Evolutionary conservation across 2,797 vertebrate species (phyloP), one percentile per base, ranked within the genome.

Genomic region (Crenichthys baileyi): DNA sequence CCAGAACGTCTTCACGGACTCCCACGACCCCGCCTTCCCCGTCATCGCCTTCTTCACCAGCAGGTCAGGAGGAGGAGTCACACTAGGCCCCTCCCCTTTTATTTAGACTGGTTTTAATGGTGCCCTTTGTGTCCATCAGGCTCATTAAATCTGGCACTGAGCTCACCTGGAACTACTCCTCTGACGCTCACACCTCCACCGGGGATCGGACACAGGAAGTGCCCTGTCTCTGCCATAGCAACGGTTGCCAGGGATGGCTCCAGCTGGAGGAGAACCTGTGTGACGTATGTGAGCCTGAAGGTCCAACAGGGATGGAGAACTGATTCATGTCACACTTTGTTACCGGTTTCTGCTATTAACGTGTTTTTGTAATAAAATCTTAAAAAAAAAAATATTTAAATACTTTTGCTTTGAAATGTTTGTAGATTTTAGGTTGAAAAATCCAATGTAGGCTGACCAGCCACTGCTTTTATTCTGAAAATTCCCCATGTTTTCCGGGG

Each of bases 1-100:
- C 55, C 98, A 99, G 93, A 97, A 96, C 2, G 96, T 99, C 71
- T 99, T 98, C 95, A 96, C 96, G 2, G 98, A 99, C 93, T 97
- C 96, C 31, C 98, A 98, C 50, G 94, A 97, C 90, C 96, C 94
- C 29, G 95, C 90, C 75, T 98, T 97, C 86, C 98, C 98, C 0
- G 81, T 96, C 85, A 90, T 97, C 55, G 96, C 98, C 1, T 98
- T 99, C 95, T 99, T 99, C 94, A 98, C 97, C 61, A 96, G 85
- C 94, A 96, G 96, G 98, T 99, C 89, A 92, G 84, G 39, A 55
- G 0, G 70, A 36, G 4, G 70, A 73, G 26, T 6, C 18, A 3
- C 63, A 9, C 3, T 11, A n/a, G 9, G 24, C 5, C 13, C 5
- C 31, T 53, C n/a, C 31, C 8, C 55, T 46, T 9, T 0, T 22